Conservation (phyloP, 2,888 invertebrate genomes). For the Hydraecia micacea region DNA sequence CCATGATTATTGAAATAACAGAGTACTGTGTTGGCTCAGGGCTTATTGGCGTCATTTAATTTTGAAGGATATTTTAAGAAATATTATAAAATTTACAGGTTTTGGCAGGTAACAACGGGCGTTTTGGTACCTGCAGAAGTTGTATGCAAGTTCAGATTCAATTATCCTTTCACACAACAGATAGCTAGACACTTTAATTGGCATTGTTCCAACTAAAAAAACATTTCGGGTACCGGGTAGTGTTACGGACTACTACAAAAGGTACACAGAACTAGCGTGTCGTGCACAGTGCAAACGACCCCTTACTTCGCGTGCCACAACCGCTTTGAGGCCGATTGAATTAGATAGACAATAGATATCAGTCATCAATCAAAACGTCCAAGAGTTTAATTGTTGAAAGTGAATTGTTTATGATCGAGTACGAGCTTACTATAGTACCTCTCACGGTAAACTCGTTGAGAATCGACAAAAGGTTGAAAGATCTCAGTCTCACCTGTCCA, state of each 20-base stretch:
- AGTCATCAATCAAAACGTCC: constrained; percentile 83
- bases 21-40: constrained; percentile 18
- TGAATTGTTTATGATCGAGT: constrained; percentile 65
- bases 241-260: constrained; percentile 44
- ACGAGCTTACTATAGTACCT: constrained; percentile 21
- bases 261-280: constrained; percentile 67
- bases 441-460: constrained; percentile 58
- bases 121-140: neutral
- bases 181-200: constrained; percentile 43
- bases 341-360: constrained; percentile 82
- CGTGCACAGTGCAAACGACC: constrained; percentile 77
- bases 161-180: constrained; percentile 35
- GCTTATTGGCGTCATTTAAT: constrained; percentile 29
- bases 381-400: constrained; percentile 73
- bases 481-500: constrained; percentile 80
- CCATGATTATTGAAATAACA: constrained; percentile 65
- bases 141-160: constrained; percentile 24
- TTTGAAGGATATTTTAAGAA: constrained; percentile 17
- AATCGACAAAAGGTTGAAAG: constrained; percentile 79
- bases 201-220: constrained; percentile 10
- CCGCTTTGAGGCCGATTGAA: constrained; percentile 80
- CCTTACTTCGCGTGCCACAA: constrained; percentile 77
- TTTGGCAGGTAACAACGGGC: neutral
- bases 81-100: neutral
- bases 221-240: constrained; percentile 28